Evolutionary conservation across 2,113 vertebrate genomes (phyloP), one percentile per base, ranked within the genome.

Genomic region (Pica pica): DNA sequence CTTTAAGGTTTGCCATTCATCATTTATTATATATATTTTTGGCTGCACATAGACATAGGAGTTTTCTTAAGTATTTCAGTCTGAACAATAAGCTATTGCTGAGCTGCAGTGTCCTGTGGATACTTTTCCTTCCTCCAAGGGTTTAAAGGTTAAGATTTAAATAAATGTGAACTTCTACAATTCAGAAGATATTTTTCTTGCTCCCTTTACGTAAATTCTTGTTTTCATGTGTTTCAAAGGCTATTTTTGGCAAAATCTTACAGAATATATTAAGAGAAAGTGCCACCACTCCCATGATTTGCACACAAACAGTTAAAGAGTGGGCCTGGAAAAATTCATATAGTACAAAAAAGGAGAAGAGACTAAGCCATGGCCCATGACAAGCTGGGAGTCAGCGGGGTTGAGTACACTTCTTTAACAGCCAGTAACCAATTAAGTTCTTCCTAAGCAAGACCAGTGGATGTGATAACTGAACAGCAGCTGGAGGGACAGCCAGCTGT

Each of bases 131-230:
- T 75, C 57, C 44, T 68, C 33, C 2, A 1, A 87, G 55, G 42
- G 19, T 94, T 68, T 87, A 89, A 87, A 85, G 24, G 41, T 80
- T 89, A 88, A 47, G 76, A 86, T 55, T 76, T 71, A 91, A 90
- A 90, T 31, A 83, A 83, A 80, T 42, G 31, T 26, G 14, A 92
- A 55, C 16, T 82, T 47, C 89, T 57, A 47, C 1, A 46, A 39
- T 60, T 71, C 11, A 49, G 49, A 70, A 61, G 19, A 24, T 37
- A 31, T 52, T 81, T 71, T 57, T 64, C 50, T 46, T 75, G 4
- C 11, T 46, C 81, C 49, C 3, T 53, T 47, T 47, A 47, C 0
- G 0, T 55, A 88, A 76, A 50, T 37, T 0, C 5, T 80, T 57
- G 7, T 28, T 14, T 56, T 79, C 18, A 16, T 11, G 12, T 22